Evolutionary conservation across 2,113 vertebrate species (phyloP).

Genomic region (Haliaeetus leucogaster): DNA sequence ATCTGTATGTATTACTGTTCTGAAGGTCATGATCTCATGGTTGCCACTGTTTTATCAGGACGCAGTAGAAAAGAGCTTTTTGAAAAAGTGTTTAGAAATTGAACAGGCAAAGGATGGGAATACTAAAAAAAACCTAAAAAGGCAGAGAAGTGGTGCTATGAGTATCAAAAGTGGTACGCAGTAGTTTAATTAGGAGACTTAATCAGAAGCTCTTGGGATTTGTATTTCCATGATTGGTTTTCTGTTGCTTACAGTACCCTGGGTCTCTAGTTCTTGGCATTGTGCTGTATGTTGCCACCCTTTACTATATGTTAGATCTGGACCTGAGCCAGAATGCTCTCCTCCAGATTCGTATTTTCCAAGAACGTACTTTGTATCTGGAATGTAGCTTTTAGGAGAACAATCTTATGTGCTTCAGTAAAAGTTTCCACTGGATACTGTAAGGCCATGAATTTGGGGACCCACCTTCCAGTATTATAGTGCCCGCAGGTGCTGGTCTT

Average conservation of each 20-base stretch:
- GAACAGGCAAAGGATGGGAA: neutral
- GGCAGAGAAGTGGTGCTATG: neutral
- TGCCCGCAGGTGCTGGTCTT: neutral
- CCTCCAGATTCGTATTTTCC: neutral
- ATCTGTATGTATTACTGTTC: neutral
- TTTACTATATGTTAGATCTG: neutral
- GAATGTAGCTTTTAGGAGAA: neutral
- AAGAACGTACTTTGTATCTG: neutral
- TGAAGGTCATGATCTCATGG: neutral
- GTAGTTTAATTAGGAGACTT: neutral
- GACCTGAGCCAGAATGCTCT: neutral
- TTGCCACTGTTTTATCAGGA: neutral
- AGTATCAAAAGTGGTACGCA: neutral
- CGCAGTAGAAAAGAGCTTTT: neutral
- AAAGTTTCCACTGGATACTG: neutral
- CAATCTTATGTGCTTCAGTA: rapidly evolving
- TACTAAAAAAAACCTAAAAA: neutral
- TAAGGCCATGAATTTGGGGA: neutral
- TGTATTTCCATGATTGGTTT: neutral
- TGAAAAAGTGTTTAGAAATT: neutral
- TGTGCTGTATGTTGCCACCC: neutral
- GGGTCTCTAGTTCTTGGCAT: neutral
- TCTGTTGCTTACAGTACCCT: neutral
- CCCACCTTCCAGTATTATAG: rapidly evolving
- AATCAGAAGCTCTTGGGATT: neutral